Evolutionary conservation across 1,140 invertebrate genomes (phyloP).

Genomic region (Heliconius himera): DNA sequence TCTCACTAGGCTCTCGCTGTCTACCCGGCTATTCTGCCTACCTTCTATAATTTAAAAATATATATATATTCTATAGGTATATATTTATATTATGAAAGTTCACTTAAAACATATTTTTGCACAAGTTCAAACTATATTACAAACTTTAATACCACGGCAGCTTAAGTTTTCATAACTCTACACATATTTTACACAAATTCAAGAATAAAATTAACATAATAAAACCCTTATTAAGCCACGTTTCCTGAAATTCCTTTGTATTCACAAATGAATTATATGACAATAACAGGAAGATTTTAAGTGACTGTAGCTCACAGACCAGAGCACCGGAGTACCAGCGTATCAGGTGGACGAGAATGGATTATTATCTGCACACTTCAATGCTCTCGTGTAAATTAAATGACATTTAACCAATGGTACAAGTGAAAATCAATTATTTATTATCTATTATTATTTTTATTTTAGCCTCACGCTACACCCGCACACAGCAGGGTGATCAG

Average conservation of each 20-base stretch:
- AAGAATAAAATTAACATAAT: slow-evolving; percentile 1
- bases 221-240: not conserved
- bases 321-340: slow-evolving; percentile 54
- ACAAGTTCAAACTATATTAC: too few species aligned
- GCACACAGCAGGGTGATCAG: too few species aligned
- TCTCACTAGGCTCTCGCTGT: too few species aligned
- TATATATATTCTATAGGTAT: too few species aligned
- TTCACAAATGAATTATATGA: slow-evolving; percentile 48
- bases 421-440: slow-evolving; percentile 25
- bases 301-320: slow-evolving; percentile 65
- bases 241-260: slow-evolving; percentile 15
- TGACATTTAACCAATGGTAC: slow-evolving; percentile 63
- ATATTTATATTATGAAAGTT: too few species aligned
- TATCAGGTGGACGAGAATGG: slow-evolving; percentile 64
- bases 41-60: too few species aligned
- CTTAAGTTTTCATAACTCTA: too few species aligned
- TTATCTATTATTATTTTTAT: not conserved
- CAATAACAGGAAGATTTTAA: slow-evolving; percentile 65
- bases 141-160: too few species aligned
- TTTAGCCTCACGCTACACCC: too few species aligned
- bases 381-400: slow-evolving; percentile 75
- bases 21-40: too few species aligned
- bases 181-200: not conserved
- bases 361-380: slow-evolving; percentile 75
- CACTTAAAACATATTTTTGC: too few species aligned